Percentiles rank a stretch among this genome's conserved stretches.
Evolutionary conservation across 1,140 invertebrate species (phyloP).

Genomic region (Drosophila sp.): DNA sequence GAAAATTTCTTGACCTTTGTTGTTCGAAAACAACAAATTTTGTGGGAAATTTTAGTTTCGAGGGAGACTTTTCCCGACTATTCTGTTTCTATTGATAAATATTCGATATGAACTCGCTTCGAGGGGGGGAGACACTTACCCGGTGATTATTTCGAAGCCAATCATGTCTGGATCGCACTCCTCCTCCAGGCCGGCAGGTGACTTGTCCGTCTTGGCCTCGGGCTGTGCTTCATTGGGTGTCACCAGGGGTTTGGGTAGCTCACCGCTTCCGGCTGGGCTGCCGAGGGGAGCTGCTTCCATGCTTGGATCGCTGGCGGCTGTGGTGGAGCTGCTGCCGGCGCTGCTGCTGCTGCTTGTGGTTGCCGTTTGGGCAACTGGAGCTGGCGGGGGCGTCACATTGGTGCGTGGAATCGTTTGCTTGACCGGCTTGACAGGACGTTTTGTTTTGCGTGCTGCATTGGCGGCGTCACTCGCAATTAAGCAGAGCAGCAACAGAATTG

Average conservation of each 20-base stretch:
- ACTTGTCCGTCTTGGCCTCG: slow-evolving; percentile 72
- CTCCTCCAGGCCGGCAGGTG: slow-evolving; percentile 83
- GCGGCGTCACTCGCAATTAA: slow-evolving; percentile 77
- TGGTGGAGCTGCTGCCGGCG: slow-evolving; percentile 33
- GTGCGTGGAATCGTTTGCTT: slow-evolving; percentile 79
- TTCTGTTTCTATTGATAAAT: no score
- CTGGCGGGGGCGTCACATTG: slow-evolving; percentile 74
- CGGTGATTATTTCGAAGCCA: slow-evolving; percentile 95
- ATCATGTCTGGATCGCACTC: slow-evolving; percentile 94
- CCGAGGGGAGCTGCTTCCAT: slow-evolving; percentile 36
- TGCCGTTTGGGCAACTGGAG: slow-evolving; percentile 35
- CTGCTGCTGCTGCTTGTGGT: slow-evolving; percentile 41
- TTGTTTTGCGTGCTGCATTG: slow-evolving; percentile 78
- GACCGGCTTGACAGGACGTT: slow-evolving; percentile 82
- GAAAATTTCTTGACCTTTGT: slow-evolving; percentile 30
- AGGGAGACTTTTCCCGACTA: not conserved
- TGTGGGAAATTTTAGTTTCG: not conserved
- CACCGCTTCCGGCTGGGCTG: slow-evolving; percentile 36
- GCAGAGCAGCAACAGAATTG: slow-evolving; percentile 74
- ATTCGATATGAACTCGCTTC: no score
- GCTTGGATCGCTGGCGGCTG: slow-evolving; percentile 39
- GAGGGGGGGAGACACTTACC: slow-evolving; percentile 83
- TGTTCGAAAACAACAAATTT: slow-evolving; percentile 1
- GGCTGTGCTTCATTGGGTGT: slow-evolving; percentile 56
- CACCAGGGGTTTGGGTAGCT: slow-evolving; percentile 64